Base-by-base conservation (phyloP, 1,140 invertebrate species). In the Scaptomyza pallida region DNA sequence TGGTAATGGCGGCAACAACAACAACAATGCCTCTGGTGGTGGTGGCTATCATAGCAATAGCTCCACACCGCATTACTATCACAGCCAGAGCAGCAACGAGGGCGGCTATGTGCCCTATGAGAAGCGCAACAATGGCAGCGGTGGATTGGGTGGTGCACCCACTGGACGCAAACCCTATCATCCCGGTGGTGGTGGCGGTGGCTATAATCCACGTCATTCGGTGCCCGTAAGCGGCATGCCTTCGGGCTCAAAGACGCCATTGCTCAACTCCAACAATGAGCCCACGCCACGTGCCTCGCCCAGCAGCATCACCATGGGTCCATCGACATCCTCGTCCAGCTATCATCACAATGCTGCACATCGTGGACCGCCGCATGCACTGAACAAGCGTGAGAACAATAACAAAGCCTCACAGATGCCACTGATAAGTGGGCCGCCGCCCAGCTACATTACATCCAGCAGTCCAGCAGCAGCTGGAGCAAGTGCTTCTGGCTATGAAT, bases 11-110 rank as follows among this genome's bases (percentile, higher is more conserved):
- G 52, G 45, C 19, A 43, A 43, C 44, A 56, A 10, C 6, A 41
- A 23, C 59, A 12, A 52, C 61, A n/a, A n/a, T 40, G 47, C 56
- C 15, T 43, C 0, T 23, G 52, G 55, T 9, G 64, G 64, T 1
- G 52, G 62, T 12, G 81, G 85, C 19, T 90, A 90, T 30, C 83
- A 82, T 30, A 89, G 89, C 71, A 81, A 81, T 17, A 90, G 89
- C 69, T 86, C 88, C 12, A 88, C 86, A 9, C 75, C 88, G 30
- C 78, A 90, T 48, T 91, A 88, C 54, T 89, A 90, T 63, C 75
- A 78, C 23, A 72, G 69, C 41, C 77, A 85, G 68, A 70, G 62
- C 62, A 80, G 73, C 73, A 85, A 75, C 40, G 72, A 83, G 9
- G 74, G 77, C 9, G 64, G 33, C 40, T 30, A 30, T 30, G 57